Percentiles rank a stretch among this genome's conserved stretches.
These are phyloP conservation scores for Pheosia tremula DNA, from an alignment of 2,888 invertebrate genomes.

Conservation along the genomic window DNA sequence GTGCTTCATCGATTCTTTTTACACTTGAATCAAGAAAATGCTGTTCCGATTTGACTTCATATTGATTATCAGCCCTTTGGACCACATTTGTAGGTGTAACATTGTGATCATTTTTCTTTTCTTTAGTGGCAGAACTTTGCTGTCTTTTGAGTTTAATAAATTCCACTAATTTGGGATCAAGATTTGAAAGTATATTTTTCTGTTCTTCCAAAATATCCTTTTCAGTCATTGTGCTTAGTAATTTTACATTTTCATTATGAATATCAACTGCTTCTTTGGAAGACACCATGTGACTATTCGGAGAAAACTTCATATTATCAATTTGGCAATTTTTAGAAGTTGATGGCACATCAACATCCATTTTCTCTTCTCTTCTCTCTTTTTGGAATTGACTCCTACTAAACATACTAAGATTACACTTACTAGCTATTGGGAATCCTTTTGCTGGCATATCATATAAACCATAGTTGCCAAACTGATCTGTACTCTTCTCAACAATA, in stretches of 20 bases:
- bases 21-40: background rate
- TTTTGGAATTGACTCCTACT: constrained; percentile 48
- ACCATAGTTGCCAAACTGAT: constrained; percentile 41
- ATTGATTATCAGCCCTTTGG: background rate
- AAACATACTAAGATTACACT: constrained; percentile 58
- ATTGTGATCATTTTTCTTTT: constrained; percentile 3
- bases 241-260: constrained; percentile 89
- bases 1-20: constrained; percentile 58
- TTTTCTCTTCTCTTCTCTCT: constrained; percentile 31
- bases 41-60: background rate
- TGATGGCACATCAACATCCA: constrained; percentile 58
- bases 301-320: constrained; percentile 47
- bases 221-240: constrained; percentile 87
- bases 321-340: constrained; percentile 19
- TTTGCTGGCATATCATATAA: constrained; percentile 57
- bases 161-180: constrained; percentile 88
- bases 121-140: constrained; percentile 7
- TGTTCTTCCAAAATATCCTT: constrained; percentile 91
- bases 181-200: constrained; percentile 84
- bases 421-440: constrained; percentile 82
- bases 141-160: constrained; percentile 83
- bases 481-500: constrained; percentile 82
- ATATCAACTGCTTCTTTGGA: constrained; percentile 83
- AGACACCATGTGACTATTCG: constrained; percentile 78
- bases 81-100: background rate